Evolutionary conservation across 2,797 vertebrate species (phyloP), one percentile per base, ranked within the genome.

Genomic region (Lerista edwardsae): DNA sequence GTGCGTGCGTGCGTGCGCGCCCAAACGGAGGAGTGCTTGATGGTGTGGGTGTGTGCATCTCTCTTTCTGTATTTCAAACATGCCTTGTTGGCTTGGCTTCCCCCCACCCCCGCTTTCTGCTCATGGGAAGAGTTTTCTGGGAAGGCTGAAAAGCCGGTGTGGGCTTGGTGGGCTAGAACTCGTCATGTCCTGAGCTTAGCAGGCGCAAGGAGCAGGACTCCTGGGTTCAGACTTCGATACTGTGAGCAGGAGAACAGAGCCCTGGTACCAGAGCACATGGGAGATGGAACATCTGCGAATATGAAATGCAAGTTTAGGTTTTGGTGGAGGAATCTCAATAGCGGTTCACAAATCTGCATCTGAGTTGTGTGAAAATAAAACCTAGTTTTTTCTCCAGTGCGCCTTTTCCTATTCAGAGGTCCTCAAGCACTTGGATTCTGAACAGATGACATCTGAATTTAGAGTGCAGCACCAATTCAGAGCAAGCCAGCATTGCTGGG

Each of bases 1-100:
- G 74, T 83, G 39, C 78, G 55, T 72, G 83, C 47, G 57, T 78
- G n/a, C n/a, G n/a, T n/a, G n/a, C n/a, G n/a, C n/a, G n/a, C n/a
- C n/a, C n/a, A n/a, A n/a, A n/a, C n/a, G n/a, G n/a, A n/a, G n/a
- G n/a, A n/a, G n/a, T n/a, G n/a, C n/a, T 55, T 17, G 51, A 55
- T 55, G 51, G 71, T 79, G 34, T 73, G 59, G 69, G 51, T 75
- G 34, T 72, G 31, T 39, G 68, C 55, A 23, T 76, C 51, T 84
- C 75, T 83, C 47, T 84, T 39, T 72, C 76, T 64, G 44, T 79
- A 73, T 79, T n/a, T 73, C 39, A 47, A 34, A 44, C n/a, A 64
- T 36, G 41, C 41, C 44, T 51, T 29, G 7, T 51, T 71, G 57
- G 44, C 31, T 74, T 12, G n/a, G 29, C 47, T 47, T 2, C 21